Base-by-base conservation (phyloP, 2,888 invertebrate genomes). In the Hylaea fasciaria region DNA sequence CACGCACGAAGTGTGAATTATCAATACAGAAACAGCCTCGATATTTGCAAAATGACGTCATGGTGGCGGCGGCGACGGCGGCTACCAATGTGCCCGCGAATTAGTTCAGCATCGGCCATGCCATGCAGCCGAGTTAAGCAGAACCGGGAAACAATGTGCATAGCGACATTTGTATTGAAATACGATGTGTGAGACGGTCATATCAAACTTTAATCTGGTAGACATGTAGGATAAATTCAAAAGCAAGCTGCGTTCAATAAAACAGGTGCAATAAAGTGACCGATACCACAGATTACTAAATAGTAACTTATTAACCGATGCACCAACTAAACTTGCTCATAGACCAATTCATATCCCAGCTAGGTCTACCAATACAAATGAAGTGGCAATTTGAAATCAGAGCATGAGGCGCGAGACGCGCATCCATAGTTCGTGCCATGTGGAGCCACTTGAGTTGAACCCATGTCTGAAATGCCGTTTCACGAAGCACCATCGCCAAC, bases 401-500 rank as follows among this genome's bases (percentile, higher is more conserved):
- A 22, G 22, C 22, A 35, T 10, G 17, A 40, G 11, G 1, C 16
- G n/a, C n/a, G n/a, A n/a, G n/a, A n/a, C 12, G 43, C 51, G 43
- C 14, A 29, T 41, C 50, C 32, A 35, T 17, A 35, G 47, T 32
- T 14, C 40, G 47, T 32, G 46, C 44, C 66, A 64, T 44, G 54
- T 62, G 62, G 16, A 62, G 41, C 62, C 66, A 64, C 64, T 64
- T 60, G 57, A 64, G 43, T 28, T n/a, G n/a, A 35, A 8, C 14
- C 50, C 47, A 16, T 43, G 51, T 54, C 37, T 7, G 46, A 54
- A 39, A 45, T 39, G 32, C 14, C 28, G 41, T 43, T 28, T 48
- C 40, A 48, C 51, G 39, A 61, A 52, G 22, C n/a, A n/a, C n/a
- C n/a, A 48, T 44, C 2, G 37, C 46, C 46, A 46, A 54, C 54